Evolutionary conservation across 2,888 invertebrate genomes (phyloP), one percentile per base, ranked within the genome.

Genomic region (Myopa tessellatipennis): DNA sequence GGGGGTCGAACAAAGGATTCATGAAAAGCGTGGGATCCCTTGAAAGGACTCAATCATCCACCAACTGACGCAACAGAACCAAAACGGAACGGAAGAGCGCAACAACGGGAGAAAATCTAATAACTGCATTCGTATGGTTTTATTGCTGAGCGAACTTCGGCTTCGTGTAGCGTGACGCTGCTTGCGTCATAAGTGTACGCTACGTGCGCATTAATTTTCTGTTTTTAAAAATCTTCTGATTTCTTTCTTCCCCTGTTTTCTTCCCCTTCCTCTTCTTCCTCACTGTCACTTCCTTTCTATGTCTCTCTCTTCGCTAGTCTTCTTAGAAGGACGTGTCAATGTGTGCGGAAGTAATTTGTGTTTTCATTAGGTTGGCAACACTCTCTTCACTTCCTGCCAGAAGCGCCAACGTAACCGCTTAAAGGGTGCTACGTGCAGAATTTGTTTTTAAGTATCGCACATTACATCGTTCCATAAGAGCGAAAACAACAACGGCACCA

Each of bases 261-360:
- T 26, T 69, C 55, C 4, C 52, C 12, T 34, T 18, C n/a, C n/a
- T 34, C 52, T 65, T 5, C 8, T 34, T 36, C 18, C 65, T 36
- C n/a, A 65, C 26, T 34, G 36, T 34, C 55, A 4, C 26, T 26
- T 26, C 1, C 26, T 26, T 26, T 26, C 26, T 26, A 26, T 26
- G 26, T 26, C 26, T 26, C 26, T 26, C 26, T 26, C 26, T 1
- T 26, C 26, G 26, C 1, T 26, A 26, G 45, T 10, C 45, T 45
- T 79, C 78, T 77, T 81, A 77, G 77, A 77, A 82, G 82, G 83
- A 85, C 85, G 86, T 86, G 86, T 84, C 86, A 86, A 85, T 85
- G 84, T 85, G 85, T 85, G 85, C 86, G 86, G 85, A 86, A 85
- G 85, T 86, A 86, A 86, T 86, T 86, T 85, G 86, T 85, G 83